Evolutionary conservation across 2,888 invertebrate genomes (phyloP).

Genomic region (Kuschelorhynchus macadamiae): DNA sequence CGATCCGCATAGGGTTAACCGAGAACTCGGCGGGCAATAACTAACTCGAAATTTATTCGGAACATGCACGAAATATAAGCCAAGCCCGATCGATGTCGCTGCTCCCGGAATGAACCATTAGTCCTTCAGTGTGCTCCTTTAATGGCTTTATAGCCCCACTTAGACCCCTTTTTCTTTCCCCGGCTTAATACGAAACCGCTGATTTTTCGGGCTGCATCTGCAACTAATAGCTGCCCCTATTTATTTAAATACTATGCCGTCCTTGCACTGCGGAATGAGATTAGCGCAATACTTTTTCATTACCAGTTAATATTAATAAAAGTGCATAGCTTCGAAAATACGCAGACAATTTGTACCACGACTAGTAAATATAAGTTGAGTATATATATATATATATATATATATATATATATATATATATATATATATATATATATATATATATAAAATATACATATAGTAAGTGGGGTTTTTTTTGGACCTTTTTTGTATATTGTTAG

Average conservation of each 20-base stretch:
- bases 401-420: too few relatives aligned
- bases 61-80: conserved; percentile 48
- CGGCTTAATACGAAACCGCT: conserved; percentile 33
- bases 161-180: conserved; percentile 29
- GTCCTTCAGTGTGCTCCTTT: conserved; percentile 44
- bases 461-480: too few relatives aligned
- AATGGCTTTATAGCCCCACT: conserved; percentile 44
- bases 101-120: conserved; percentile 39
- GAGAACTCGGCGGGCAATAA: conserved; percentile 43
- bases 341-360: too few relatives aligned
- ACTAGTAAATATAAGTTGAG: too few relatives aligned
- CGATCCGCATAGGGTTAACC: conserved; percentile 26
- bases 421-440: too few relatives aligned
- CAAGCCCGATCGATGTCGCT: conserved; percentile 47
- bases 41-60: conserved; percentile 49
- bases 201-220: conserved; percentile 49
- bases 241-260: conserved; percentile 22
- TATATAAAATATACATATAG: too few relatives aligned
- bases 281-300: too few relatives aligned
- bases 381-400: too few relatives aligned
- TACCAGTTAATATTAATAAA: too few relatives aligned
- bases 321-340: too few relatives aligned
- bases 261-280: too few relatives aligned
- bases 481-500: too few relatives aligned
- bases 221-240: conserved; percentile 40